Evolutionary conservation across 2,113 vertebrate species (phyloP).

Genomic region (Chloropsis cyanopogon): DNA sequence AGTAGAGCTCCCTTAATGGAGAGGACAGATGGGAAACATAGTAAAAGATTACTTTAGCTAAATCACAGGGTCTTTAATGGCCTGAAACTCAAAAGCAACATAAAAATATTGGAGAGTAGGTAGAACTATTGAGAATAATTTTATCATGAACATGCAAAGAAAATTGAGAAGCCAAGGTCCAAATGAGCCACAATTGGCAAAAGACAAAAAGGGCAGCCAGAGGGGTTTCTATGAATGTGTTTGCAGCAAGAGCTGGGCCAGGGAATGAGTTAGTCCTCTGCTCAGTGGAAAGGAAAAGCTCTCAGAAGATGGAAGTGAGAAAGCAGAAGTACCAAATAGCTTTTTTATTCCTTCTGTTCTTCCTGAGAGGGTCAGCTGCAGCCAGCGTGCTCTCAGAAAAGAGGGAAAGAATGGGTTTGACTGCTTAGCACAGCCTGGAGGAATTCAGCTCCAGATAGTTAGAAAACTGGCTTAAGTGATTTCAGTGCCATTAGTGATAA

Average conservation of each 20-base stretch:
- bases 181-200: constrained; percentile 40
- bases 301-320: constrained; percentile 37
- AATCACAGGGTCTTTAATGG: background rate
- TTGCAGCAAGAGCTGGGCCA: constrained; percentile 9
- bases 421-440: background rate
- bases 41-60: constrained; percentile 19
- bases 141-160: constrained; percentile 7
- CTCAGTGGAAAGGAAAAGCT: constrained; percentile 4
- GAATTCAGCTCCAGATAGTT: background rate
- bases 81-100: constrained; percentile 35
- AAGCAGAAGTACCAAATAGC: constrained; percentile 28
- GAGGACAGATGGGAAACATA: constrained; percentile 33
- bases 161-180: constrained; percentile 28
- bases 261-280: background rate
- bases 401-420: background rate
- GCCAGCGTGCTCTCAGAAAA: background rate
- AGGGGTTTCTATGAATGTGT: constrained; percentile 12
- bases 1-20: constrained; percentile 27
- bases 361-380: constrained; percentile 17
- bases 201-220: constrained; percentile 21
- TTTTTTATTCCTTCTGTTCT: constrained; percentile 16
- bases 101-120: constrained; percentile 3
- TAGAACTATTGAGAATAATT: background rate
- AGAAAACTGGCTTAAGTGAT: constrained; percentile 13
- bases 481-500: constrained; percentile 37